phyloP scores from a whole-genome alignment of 2,797 vertebrate genomes.

The Platalea minor region DNA sequence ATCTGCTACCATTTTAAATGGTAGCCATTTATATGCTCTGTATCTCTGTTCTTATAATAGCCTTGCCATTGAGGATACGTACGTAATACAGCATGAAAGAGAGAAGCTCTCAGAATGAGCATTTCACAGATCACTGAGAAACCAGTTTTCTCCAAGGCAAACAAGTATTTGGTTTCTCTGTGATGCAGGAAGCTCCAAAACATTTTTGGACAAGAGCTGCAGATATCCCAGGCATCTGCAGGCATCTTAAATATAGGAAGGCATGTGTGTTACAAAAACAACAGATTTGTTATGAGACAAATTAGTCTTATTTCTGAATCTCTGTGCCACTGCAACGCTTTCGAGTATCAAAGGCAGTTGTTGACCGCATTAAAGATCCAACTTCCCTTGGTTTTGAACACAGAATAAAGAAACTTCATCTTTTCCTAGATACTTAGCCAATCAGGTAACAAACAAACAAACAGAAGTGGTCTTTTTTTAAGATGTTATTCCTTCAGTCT shows the following conservation, averaged over 20 bases:
- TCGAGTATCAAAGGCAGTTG: not conserved
- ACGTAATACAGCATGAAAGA: fast-evolving
- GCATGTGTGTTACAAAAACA: not conserved
- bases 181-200: not conserved
- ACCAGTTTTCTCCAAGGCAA: not conserved
- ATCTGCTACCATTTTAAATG: not conserved
- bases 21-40: not conserved
- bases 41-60: not conserved
- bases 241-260: not conserved
- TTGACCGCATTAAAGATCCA: not conserved
- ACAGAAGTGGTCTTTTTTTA: not conserved
- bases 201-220: not conserved
- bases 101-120: not conserved
- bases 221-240: not conserved
- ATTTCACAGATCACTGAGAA: not conserved
- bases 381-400: not conserved
- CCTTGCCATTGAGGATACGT: not conserved
- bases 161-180: not conserved
- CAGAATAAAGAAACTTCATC: not conserved
- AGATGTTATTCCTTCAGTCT: not conserved
- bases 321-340: not conserved
- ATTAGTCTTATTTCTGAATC: not conserved
- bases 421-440: not conserved
- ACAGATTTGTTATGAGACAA: not conserved
- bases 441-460: not conserved